These are phyloP conservation scores for Xestia c-nigrum DNA, from an alignment of 2,888 invertebrate species.

Conservation along the genomic window DNA sequence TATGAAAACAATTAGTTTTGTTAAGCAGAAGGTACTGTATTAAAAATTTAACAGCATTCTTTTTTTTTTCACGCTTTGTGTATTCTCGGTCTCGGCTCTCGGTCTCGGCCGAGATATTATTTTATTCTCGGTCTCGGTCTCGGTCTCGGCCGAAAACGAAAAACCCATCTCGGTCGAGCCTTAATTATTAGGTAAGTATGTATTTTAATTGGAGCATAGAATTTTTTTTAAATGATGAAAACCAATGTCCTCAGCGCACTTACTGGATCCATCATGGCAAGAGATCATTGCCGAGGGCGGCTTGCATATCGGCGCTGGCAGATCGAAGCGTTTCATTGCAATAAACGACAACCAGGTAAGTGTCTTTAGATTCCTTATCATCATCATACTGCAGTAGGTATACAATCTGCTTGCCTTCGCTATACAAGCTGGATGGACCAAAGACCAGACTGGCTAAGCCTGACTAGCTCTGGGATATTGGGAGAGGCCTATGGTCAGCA, in stretches of 20 bases:
- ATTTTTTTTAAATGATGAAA: not conserved
- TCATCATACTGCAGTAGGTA: too few relatives aligned
- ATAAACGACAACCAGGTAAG: constrained; percentile 78
- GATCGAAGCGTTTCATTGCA: constrained; percentile 82
- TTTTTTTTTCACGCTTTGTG: too few relatives aligned
- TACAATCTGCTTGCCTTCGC: too few relatives aligned
- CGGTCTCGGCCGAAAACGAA: too few relatives aligned
- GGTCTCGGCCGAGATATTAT: too few relatives aligned
- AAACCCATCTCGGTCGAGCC: too few relatives aligned
- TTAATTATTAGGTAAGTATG: too few relatives aligned
- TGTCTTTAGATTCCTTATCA: not conserved
- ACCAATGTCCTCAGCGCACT: constrained; percentile 57
- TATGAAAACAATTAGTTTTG: too few relatives aligned
- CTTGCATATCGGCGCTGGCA: constrained; percentile 79
- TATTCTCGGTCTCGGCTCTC: too few relatives aligned
- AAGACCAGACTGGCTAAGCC: not conserved
- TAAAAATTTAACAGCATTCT: too few relatives aligned
- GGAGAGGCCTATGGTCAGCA: not conserved
- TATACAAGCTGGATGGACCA: not conserved
- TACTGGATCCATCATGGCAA: constrained; percentile 78
- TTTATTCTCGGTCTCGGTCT: too few relatives aligned
- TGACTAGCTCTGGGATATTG: not conserved
- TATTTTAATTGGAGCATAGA: not conserved
- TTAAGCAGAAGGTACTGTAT: too few relatives aligned
- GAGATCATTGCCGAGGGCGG: constrained; percentile 78